Conservation (phyloP, 2,113 vertebrate species). For the Danio rerio region GRCz12tu NC_133195.1:42516001-42516500, state of each 20-base stretch:
- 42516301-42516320: not conserved
- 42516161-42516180: slow-evolving; percentile 95
- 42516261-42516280: slow-evolving; percentile 91
- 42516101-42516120: slow-evolving; percentile 9
- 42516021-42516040: too few relatives aligned
- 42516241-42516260: slow-evolving; percentile 81
- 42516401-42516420: too few relatives aligned
- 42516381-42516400: not conserved
- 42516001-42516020: too few relatives aligned
- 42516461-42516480: too few relatives aligned
- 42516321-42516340: not conserved
- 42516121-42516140: slow-evolving; percentile 69
- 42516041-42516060: too few relatives aligned
- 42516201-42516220: slow-evolving; percentile 94
- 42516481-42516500: too few relatives aligned
- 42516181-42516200: slow-evolving; percentile 91
- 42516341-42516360: not conserved
- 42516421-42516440: too few relatives aligned
- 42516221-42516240: slow-evolving; percentile 89
- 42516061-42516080: not conserved
- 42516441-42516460: too few relatives aligned
- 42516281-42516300: slow-evolving; percentile 89
- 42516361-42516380: not conserved
- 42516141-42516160: slow-evolving; percentile 94
- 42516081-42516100: not conserved